Conservation (phyloP, 2,888 invertebrate species). For the Xestia ashworthii region DNA sequence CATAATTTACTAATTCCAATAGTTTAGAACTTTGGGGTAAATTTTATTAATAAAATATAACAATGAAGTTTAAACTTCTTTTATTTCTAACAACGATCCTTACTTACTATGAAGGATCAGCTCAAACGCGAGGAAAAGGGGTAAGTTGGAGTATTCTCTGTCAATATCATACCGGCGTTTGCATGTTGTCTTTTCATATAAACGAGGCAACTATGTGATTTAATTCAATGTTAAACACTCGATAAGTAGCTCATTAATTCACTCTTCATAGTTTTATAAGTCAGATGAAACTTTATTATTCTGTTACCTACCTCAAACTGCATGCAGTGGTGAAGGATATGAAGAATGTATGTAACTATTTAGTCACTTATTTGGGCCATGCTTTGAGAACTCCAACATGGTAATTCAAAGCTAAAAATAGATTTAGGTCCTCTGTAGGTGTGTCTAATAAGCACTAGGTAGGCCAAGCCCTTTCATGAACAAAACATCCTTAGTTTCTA, state of each 20-base stretch:
- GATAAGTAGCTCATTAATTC: neutral
- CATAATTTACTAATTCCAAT: conserved; percentile 8
- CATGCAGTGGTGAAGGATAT: neutral
- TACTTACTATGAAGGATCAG: conserved; percentile 83
- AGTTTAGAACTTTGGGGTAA: conserved; percentile 11
- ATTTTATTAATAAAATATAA: conserved; percentile 49
- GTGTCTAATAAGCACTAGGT: neutral
- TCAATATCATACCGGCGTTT: conserved; percentile 66
- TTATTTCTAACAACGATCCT: conserved; percentile 82
- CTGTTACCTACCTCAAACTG: neutral
- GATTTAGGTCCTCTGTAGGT: neutral
- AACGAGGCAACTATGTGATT: neutral
- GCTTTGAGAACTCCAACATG: neutral
- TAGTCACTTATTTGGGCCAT: neutral
- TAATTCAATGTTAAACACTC: conserved; percentile 21
- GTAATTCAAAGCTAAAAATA: neutral
- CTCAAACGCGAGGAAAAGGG: conserved; percentile 84
- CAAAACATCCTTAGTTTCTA: neutral
- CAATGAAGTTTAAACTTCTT: conserved; percentile 84
- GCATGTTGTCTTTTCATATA: neutral
- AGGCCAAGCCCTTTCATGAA: neutral
- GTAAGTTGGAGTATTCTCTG: conserved; percentile 71
- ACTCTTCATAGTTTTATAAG: neutral
- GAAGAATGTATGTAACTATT: neutral
- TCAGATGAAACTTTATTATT: neutral